Base-by-base conservation (phyloP, 2,888 invertebrate genomes). In the Melolontha melolontha region DNA sequence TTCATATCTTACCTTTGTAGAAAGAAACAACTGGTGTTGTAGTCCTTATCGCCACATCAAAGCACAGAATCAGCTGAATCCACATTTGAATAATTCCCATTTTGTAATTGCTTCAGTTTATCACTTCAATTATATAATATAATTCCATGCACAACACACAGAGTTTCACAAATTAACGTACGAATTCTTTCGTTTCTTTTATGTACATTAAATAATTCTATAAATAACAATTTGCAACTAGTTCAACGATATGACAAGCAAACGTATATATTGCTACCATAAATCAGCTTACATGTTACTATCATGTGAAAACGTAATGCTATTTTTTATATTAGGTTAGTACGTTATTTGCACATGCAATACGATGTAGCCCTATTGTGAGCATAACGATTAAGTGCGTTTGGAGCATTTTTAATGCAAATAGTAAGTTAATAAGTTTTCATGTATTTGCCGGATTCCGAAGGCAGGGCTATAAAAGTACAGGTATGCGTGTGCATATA, bases 391-490 rank as follows among this genome's bases (percentile, higher is more conserved):
- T 59, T 44, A 59, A 59, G 44, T 59, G 44, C 59, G 59, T 59
- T 29, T 29, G 44, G 44, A 42, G 44, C 44, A 59, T 59, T 44
- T 59, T 59, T 59, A 44, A 44, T 16, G 42, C n/a, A 44, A 29
- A 44, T 47, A 17, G 44, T 44, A n/a, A 41, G 41, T 42, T 57
- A 44, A 59, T 59, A 59, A 57, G 42, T 8, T 51, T 51, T 29
- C 42, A 55, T 59, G 59, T 29, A 59, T 59, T 34, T 55, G 55
- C 41, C 22, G 55, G 29, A 59, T 47, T 59, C 34, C 44, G 27
- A 59, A 27, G 44, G 44, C 44, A 59, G 27, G 59, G 44, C 59
- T 59, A 59, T 59, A 59, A 59, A 47, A 44, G 27, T 44, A 17
- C 16, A 44, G 12, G 12, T 14, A 54, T 34, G 17, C 40, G 16